Evolutionary conservation across 2,113 vertebrate genomes (phyloP).

Genomic region (Sminthopsis crassicaudata): DNA sequence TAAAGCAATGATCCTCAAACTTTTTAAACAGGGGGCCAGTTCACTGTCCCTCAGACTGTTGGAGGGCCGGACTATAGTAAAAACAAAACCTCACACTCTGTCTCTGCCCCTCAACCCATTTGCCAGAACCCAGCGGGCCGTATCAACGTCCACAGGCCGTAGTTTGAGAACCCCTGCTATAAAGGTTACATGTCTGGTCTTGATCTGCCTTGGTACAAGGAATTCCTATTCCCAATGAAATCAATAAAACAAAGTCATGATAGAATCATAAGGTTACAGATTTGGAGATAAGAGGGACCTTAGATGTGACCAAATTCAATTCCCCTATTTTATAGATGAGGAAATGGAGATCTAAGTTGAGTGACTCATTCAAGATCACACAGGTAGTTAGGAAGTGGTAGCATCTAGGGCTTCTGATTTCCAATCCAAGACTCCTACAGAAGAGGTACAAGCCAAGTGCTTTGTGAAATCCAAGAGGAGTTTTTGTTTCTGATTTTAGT

Average conservation of each 20-base stretch:
- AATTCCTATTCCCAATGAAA: background rate
- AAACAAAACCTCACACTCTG: too few relatives aligned
- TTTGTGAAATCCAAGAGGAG: background rate
- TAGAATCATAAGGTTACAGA: background rate
- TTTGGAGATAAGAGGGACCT: too few relatives aligned
- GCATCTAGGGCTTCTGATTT: background rate
- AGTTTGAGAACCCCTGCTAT: too few relatives aligned
- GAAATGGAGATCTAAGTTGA: background rate
- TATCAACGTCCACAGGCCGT: too few relatives aligned
- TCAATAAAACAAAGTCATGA: background rate
- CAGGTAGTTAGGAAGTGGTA: background rate
- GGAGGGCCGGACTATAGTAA: too few relatives aligned
- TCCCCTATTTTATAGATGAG: background rate
- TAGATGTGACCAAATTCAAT: background rate
- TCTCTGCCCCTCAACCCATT: too few relatives aligned
- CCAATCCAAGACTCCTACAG: background rate
- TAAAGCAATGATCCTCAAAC: too few relatives aligned
- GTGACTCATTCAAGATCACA: background rate
- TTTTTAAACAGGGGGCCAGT: too few relatives aligned
- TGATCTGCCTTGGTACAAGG: background rate
- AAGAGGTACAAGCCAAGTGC: background rate
- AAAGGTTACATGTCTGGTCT: too few relatives aligned
- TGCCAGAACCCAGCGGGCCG: too few relatives aligned
- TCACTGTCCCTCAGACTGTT: too few relatives aligned
- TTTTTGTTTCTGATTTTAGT: background rate